Evolutionary conservation across 2,888 invertebrate genomes (phyloP), one percentile per base, ranked within the genome.

Genomic region (Belgica antarctica): DNA sequence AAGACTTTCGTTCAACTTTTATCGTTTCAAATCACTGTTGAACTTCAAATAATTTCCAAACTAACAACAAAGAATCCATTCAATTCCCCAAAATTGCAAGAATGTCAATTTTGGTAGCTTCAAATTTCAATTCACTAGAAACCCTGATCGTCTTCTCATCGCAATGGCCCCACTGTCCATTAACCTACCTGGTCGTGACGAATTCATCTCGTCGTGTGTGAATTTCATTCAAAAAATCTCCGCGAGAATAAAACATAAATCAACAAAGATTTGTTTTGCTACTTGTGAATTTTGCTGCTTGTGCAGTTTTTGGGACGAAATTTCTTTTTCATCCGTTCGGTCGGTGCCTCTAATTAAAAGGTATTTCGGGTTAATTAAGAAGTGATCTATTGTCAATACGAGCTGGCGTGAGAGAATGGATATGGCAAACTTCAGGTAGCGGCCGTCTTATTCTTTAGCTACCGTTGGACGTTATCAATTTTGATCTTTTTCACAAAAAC

Each of bases 361-460:
- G 36, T 19, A 65, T 65, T 65, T 47, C 17, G 46, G 36, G 36
- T 47, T 65, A 65, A 65, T 65, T 65, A 65, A 65, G 65, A 65
- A 65, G 65, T 65, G 65, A 65, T 65, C 65, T 65, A 46, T 65
- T 47, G 47, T 22, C 52, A 52, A 52, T 52, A 2, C 34, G 2
- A 8, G 17, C 17, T n/a, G 52, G 52, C 52, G 52, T 52, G 52
- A 52, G 52, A 52, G 52, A 52, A 12, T 22, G n/a, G 41, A 12
- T 10, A 41, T 10, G 41, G 41, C 10, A 4, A 12, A 15, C 3
- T 41, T 41, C 41, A 41, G 41, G 41, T 22, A 52, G 22, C 19
- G n/a, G 17, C 52, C n/a, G 12, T 22, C 2, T 10, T 22, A 52
- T 52, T 52, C 52, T 4, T 19, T 3, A 10, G 52, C 52, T 52